Base-by-base conservation (phyloP, 1,140 invertebrate species). In the Pseudomyrmex pallidus region DNA sequence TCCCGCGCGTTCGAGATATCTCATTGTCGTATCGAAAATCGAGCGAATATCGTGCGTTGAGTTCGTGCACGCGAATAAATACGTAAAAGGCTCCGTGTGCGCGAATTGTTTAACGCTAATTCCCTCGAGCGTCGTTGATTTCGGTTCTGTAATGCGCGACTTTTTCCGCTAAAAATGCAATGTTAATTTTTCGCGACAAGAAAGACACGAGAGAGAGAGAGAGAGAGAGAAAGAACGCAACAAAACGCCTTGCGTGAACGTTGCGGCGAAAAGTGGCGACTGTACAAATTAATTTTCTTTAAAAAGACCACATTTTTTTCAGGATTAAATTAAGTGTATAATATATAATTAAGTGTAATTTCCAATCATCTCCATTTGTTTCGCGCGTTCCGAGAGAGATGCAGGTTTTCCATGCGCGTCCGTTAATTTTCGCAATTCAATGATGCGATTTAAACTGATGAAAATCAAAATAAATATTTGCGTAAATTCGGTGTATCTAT, bases 151-250 rank as follows among this genome's bases (percentile, higher is more conserved):
- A 77, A 68, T 68, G 64, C 44, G 25, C 64, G 25, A 78, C 57
- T 59, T 50, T 72, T 70, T 22, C 15, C 8, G n/a, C n/a, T 59
- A 44, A 22, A 61, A 80, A 48, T 22, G 66, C 54, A 80, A 80
- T 80, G 44, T 44, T 46, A 80, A 61, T 80, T 80, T 80, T 25
- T 48, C 17, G 54, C 76, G 35, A 35, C 35, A 5, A 35, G n/a
- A n/a, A n/a, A n/a, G n/a, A n/a, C n/a, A n/a, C n/a, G n/a, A n/a
- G n/a, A n/a, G n/a, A n/a, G n/a, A 1, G 50, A 8, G 46, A 63
- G 4, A 25, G 25, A 25, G 25, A 25, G 25, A 25, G 25, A 56
- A 63, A 64, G 25, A 74, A 72, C 44, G 35, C 52, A 44, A 13
- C 35, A 44, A 44, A 35, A 15, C 20, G 22, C n/a, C 4, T 25